phyloP scores from a whole-genome alignment of 2,113 vertebrate genomes.

The Aegithalos caudatus region DNA sequence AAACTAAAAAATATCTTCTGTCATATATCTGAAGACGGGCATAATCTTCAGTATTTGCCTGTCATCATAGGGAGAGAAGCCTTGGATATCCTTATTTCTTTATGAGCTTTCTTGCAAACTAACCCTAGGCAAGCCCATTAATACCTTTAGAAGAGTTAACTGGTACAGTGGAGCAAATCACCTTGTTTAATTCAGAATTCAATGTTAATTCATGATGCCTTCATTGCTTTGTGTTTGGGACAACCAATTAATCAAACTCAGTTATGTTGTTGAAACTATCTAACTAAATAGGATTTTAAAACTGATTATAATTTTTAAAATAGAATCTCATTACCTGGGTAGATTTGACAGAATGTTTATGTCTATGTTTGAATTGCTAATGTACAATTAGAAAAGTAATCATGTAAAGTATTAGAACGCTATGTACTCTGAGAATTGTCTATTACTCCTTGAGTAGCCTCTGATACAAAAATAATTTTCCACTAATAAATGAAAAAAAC shows the following conservation, averaged over 20 bases:
- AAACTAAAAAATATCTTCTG: neutral
- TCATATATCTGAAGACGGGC: neutral
- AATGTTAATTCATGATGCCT: neutral
- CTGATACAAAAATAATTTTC: neutral
- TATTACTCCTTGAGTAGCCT: neutral
- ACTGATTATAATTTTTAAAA: slow-evolving; percentile 21
- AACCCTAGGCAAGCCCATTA: neutral
- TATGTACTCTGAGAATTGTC: neutral
- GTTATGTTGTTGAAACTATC: neutral
- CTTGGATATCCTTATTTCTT: neutral
- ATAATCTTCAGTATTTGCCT: neutral
- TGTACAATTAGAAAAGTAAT: neutral
- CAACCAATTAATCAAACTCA: slow-evolving; percentile 44
- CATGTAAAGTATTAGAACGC: neutral
- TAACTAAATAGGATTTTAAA: neutral
- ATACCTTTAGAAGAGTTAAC: neutral
- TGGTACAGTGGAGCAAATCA: neutral
- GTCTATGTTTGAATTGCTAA: neutral
- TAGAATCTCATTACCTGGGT: neutral
- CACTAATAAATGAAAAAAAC: neutral
- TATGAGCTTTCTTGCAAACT: neutral
- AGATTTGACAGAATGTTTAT: neutral
- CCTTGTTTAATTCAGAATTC: neutral
- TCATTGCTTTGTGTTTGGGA: neutral
- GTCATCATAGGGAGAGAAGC: neutral